Evolutionary conservation across 1,140 invertebrate species (phyloP).

Genomic region (Proctacanthus coquilletti): DNA sequence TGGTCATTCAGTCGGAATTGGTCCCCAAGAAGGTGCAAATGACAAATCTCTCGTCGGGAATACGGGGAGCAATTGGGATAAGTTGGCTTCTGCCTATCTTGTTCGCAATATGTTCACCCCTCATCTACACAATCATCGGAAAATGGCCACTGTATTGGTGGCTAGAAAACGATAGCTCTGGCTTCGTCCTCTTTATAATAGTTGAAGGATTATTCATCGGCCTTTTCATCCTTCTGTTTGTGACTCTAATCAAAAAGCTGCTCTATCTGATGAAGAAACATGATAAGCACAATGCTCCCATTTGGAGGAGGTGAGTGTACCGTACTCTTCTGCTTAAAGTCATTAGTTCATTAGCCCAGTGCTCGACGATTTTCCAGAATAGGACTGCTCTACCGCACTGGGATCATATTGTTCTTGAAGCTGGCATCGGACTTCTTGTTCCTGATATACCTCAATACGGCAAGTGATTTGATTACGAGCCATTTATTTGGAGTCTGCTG

Average conservation of each 20-base stretch:
- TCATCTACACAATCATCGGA: slow-evolving; percentile 29
- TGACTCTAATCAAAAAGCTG: slow-evolving; percentile 31
- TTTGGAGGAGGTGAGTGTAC: slow-evolving; percentile 26
- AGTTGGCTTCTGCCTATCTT: slow-evolving; percentile 27
- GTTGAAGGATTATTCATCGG: slow-evolving; percentile 26
- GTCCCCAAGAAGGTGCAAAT: slow-evolving; percentile 27
- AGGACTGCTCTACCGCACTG: slow-evolving; percentile 40
- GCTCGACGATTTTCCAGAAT: slow-evolving; percentile 28
- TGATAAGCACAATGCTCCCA: slow-evolving; percentile 28
- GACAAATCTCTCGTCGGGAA: slow-evolving; percentile 15
- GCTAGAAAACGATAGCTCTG: slow-evolving; percentile 16
- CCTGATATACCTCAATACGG: slow-evolving; percentile 42
- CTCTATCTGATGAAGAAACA: slow-evolving; percentile 30
- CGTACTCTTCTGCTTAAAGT: no score
- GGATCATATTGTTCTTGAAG: slow-evolving; percentile 37
- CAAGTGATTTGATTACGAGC: slow-evolving; percentile 34
- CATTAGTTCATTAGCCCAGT: slow-evolving; percentile 1
- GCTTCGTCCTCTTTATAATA: slow-evolving; percentile 25
- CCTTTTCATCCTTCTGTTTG: slow-evolving; percentile 17
- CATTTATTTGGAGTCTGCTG: slow-evolving; percentile 41
- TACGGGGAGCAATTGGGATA: slow-evolving; percentile 27
- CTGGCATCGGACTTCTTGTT: slow-evolving; percentile 39
- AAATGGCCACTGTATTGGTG: slow-evolving; percentile 29
- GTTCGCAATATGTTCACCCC: slow-evolving; percentile 24
- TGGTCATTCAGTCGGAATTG: slow-evolving; percentile 28